Conservation (phyloP, 2,113 vertebrate species). For the Myocastor coypus region DNA sequence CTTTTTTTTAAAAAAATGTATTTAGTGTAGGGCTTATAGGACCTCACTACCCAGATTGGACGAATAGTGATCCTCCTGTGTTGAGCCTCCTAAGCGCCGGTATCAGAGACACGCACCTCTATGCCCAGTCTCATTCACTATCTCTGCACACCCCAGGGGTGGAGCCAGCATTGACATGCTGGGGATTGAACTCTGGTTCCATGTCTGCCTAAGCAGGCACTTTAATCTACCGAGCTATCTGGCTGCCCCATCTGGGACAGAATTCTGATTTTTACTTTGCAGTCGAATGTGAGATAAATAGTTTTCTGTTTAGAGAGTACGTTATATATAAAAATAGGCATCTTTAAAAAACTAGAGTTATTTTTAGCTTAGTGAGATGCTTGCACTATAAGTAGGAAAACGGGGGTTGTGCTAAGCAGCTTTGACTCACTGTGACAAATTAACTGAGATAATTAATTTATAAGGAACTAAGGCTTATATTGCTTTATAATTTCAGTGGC, state of each 20-base stretch:
- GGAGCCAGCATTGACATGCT: too few species aligned
- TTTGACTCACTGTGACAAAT: not conserved
- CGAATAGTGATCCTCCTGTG: too few species aligned
- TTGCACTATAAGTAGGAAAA: not conserved
- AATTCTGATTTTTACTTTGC: constrained; percentile 36
- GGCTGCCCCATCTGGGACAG: not conserved
- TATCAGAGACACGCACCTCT: too few species aligned
- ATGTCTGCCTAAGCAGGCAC: too few species aligned
- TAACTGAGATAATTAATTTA: not conserved
- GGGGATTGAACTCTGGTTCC: too few species aligned
- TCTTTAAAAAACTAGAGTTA: constrained; percentile 1
- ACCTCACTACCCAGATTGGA: too few species aligned
- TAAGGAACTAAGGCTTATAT: not conserved
- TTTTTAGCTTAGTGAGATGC: constrained; percentile 17
- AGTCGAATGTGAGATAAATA: not conserved
- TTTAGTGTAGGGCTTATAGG: too few species aligned
- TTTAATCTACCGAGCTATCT: too few species aligned
- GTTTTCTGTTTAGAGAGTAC: not conserved
- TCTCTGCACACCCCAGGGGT: too few species aligned
- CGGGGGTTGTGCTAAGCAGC: not conserved
- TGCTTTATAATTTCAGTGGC: not conserved
- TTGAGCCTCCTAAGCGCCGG: too few species aligned
- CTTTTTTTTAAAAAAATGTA: too few species aligned
- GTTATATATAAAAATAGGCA: not conserved
- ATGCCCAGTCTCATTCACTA: too few species aligned